phyloP scores from a whole-genome alignment of 2,888 invertebrate species.

The Leptinotarsa tumamoca region DNA sequence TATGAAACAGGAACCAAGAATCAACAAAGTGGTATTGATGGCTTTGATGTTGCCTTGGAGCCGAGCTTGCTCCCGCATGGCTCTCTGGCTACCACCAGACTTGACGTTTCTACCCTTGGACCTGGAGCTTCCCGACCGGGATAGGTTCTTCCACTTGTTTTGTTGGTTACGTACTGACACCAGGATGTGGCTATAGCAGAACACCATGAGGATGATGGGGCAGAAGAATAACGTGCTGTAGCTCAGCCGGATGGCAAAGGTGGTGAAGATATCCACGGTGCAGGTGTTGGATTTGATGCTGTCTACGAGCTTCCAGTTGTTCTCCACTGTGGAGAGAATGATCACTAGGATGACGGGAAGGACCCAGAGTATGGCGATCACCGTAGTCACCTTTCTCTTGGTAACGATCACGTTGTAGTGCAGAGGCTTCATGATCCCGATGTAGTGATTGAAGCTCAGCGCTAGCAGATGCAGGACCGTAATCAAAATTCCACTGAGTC shows the following conservation, averaged over 20 bases:
- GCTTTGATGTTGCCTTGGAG: conserved; percentile 70
- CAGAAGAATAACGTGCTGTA: conserved; percentile 70
- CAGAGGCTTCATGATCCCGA: conserved; percentile 73
- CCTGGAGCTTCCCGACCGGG: conserved; percentile 63
- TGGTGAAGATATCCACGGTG: conserved; percentile 43
- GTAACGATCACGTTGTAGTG: conserved; percentile 74
- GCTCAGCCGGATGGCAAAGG: conserved; percentile 67
- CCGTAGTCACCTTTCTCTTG: conserved; percentile 67
- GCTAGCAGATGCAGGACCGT: conserved; percentile 74
- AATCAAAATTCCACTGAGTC: conserved; percentile 73
- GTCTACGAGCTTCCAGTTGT: conserved; percentile 64
- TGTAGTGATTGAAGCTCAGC: conserved; percentile 75
- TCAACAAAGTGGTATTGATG: conserved; percentile 73
- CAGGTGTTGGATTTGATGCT: conserved; percentile 48
- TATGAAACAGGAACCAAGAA: conserved; percentile 71
- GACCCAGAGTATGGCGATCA: conserved; percentile 71
- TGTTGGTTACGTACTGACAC: conserved; percentile 71
- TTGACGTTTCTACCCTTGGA: conserved; percentile 50
- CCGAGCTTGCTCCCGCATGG: conserved; percentile 59
- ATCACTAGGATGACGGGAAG: conserved; percentile 62
- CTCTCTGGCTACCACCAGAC: conserved; percentile 45
- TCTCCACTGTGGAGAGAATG: conserved; percentile 68
- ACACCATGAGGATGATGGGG: conserved; percentile 71
- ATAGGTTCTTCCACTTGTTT: conserved; percentile 65
- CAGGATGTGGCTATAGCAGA: conserved; percentile 73